Base-by-base conservation (phyloP, 2,113 vertebrate genomes). In the Numida meleagris region DNA sequence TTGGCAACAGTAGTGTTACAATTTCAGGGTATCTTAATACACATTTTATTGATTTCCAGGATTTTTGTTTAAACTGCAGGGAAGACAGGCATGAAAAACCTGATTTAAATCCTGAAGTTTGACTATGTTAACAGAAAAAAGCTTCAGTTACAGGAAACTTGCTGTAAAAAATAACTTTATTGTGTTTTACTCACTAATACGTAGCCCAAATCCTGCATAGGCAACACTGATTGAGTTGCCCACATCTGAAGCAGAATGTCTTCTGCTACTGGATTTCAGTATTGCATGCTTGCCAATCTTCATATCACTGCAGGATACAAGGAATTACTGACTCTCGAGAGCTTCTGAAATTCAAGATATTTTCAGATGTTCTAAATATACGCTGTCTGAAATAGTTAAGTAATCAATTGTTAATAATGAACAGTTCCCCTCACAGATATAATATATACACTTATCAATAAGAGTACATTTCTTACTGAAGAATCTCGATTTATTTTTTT, bases 301-400 rank as follows among this genome's bases (percentile, higher is more conserved):
- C 36, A 45, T 4, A 51, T 67, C 3, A 1, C 72, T 74, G 68
- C 10, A 19, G 42, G 68, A n/a, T 0, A 2, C 34, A 57, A 77
- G 51, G 43, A 55, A 74, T 24, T 63, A 59, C 82, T 72, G 68
- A 70, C 58, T 83, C 72, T 75, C 1, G 1, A 24, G 63, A 89
- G 42, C 29, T 75, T 46, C 43, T 63, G 51, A 80, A 95, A 91
- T 48, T 3, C 31, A 59, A 85, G 19, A 12, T 77, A 67, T 59
- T 90, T 92, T 92, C 72, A 85, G 42, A 70, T 33, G 17, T 34
- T 71, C 75, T 88, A 94, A 94, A 91, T 67, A 70, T 29, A 67
- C 10, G 34, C 61, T 83, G 38, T 38, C 43, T 68, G 79, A 93
- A 93, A 93, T 2, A 95, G 66, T 86, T 83, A 89, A 81, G 34